Evolutionary conservation across 2,888 invertebrate genomes (phyloP).

Genomic region (Ochropacha duplaris): DNA sequence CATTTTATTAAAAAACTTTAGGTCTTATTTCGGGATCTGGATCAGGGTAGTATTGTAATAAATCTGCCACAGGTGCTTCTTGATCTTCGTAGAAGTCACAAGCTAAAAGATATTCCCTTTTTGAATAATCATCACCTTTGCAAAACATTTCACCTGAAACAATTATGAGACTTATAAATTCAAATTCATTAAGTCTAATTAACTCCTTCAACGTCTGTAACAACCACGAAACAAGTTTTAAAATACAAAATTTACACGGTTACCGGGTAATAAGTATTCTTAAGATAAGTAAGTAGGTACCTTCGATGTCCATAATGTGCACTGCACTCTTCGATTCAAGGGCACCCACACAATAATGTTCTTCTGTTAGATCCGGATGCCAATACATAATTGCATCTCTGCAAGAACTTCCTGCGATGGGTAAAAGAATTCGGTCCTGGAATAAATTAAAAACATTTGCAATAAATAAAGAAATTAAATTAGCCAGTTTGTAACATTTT

Average conservation of each 20-base stretch:
- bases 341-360: slow-evolving; percentile 76
- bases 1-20: slow-evolving; percentile 48
- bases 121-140: slow-evolving; percentile 76
- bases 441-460: background rate
- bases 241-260: background rate
- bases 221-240: background rate
- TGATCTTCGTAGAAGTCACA: slow-evolving; percentile 79
- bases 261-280: too few relatives aligned
- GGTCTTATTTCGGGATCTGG: slow-evolving; percentile 71
- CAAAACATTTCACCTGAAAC: slow-evolving; percentile 74
- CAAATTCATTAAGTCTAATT: background rate
- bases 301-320: slow-evolving; percentile 72
- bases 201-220: too few relatives aligned
- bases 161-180: background rate
- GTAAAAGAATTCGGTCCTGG: slow-evolving; percentile 71
- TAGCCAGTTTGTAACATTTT: too few relatives aligned
- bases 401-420: slow-evolving; percentile 73
- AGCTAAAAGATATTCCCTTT: slow-evolving; percentile 70
- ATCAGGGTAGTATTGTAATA: slow-evolving; percentile 75
- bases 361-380: slow-evolving; percentile 75
- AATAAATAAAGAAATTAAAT: too few relatives aligned
- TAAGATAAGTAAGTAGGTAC: slow-evolving; percentile 35
- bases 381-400: slow-evolving; percentile 79
- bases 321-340: slow-evolving; percentile 70
- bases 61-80: slow-evolving; percentile 74